phyloP scores from a whole-genome alignment of 2,113 vertebrate species.

The Protobothrops mucrosquamatus region DNA sequence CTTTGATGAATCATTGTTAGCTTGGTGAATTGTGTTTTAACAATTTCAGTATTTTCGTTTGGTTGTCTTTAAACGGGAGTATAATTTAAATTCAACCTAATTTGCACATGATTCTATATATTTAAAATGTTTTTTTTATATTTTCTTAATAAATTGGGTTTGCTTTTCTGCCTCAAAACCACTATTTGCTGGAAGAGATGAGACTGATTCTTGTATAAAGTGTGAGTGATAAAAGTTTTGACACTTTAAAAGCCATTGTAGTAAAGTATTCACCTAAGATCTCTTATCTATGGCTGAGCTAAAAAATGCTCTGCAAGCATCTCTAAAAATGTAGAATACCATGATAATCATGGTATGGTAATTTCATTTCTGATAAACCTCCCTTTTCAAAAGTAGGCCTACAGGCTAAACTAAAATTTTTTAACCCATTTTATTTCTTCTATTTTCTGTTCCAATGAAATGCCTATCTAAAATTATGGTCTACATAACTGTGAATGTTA shows the following conservation, averaged over 20 bases:
- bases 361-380: neutral
- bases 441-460: neutral
- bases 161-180: constrained; percentile 12
- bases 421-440: neutral
- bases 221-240: neutral
- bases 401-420: neutral
- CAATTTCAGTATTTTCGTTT: constrained; percentile 38
- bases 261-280: neutral
- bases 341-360: neutral
- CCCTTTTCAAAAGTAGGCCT: too few species aligned
- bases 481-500: neutral
- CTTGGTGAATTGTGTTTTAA: constrained; percentile 56
- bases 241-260: neutral
- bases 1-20: constrained; percentile 79
- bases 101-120: constrained; percentile 52
- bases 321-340: neutral
- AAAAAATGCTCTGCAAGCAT: neutral
- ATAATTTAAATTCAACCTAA: constrained; percentile 45
- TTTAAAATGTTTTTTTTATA: constrained; percentile 41
- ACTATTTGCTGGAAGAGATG: neutral
- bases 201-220: neutral
- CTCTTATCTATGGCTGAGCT: neutral
- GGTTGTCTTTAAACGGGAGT: constrained; percentile 49
- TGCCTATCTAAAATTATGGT: neutral
- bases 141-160: constrained; percentile 18